Percentiles rank a stretch among this genome's conserved stretches.
Evolutionary conservation across 2,888 invertebrate species (phyloP).

Genomic region (Pemphredon lugubris): DNA sequence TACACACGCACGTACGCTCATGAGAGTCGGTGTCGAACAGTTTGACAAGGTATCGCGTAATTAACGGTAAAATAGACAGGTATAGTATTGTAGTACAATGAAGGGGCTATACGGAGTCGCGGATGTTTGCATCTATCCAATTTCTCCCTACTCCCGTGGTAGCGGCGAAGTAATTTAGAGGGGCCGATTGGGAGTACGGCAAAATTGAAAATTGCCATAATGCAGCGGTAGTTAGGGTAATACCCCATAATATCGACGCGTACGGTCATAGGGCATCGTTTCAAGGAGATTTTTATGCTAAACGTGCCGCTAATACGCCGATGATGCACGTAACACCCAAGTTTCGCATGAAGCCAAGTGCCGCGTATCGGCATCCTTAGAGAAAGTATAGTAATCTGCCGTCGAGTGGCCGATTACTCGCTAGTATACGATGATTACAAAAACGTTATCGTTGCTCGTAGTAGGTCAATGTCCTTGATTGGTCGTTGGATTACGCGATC

Average conservation of each 20-base stretch:
- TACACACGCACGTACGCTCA: no score
- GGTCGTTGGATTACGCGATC: no score
- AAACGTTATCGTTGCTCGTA: conserved; percentile 1
- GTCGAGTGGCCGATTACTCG: conserved; percentile 33
- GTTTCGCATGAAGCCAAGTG: conserved; percentile 24
- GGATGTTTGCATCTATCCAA: conserved; percentile 24
- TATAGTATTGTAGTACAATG: no score
- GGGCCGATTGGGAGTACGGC: conserved; percentile 54
- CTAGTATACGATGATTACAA: conserved; percentile 10
- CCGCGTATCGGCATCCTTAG: conserved; percentile 22
- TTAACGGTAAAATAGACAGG: no score
- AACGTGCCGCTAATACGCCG: conserved; percentile 29
- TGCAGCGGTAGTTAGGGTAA: conserved; percentile 63
- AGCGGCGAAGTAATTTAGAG: conserved; percentile 44
- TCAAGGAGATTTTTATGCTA: conserved; percentile 58
- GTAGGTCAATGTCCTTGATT: no score
- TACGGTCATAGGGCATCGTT: conserved; percentile 49
- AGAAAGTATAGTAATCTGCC: conserved; percentile 52
- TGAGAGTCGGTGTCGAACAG: no score
- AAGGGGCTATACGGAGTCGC: neutral
- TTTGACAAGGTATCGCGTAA: no score
- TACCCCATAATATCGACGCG: conserved; percentile 56
- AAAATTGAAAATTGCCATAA: conserved; percentile 68
- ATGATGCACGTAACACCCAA: conserved; percentile 54
- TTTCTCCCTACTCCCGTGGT: conserved; percentile 21